Base-by-base conservation (phyloP, 2,888 invertebrate species). In the Drosophila acutilabella region DNA sequence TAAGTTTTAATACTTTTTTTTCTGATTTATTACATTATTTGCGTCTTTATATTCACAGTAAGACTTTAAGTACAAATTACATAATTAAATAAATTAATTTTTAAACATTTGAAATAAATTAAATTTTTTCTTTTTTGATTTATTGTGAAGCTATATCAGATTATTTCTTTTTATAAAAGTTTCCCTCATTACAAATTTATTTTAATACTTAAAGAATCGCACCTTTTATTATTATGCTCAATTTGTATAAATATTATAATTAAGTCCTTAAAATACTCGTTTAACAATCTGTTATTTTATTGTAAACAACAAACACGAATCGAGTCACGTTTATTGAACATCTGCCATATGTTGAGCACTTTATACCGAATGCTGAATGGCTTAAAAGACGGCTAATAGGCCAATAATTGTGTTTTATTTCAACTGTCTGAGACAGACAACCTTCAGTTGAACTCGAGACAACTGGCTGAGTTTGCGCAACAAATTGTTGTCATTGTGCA, bases 391-490 rank as follows among this genome's bases (percentile, higher is more conserved):
- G 41, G 57, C 40, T 68, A 78, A 68, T 78, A 64, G 74, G 79
- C 60, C 74, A 75, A 75, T 75, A 74, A 75, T 78, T 75, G 69
- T 36, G 23, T 36, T 47, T 26, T 48, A 44, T 50, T 10, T 44
- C 8, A 16, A 13, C 78, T 74, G 74, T 67, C 58, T 40, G 42
- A 20, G 54, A 33, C 78, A 78, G 79, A 77, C 42, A 52, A 45
- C 48, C 54, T 62, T 62, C 61, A 62, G 30, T 10, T 23, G 36
- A 50, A 36, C 38, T 41, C 41, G 58, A 52, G 78, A 54, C 61
- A 77, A 62, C 57, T 56, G 74, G 51, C 36, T 45, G 62, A 47
- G 74, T 52, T 78, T 75, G 69, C 69, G 69, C 69, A 75, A 75
- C 75, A 78, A 64, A 74, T 68, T 59, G 75, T 64, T 20, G 33